phyloP scores from a whole-genome alignment of 2,888 invertebrate genomes.

The Scaptomyza polygonia region DNA sequence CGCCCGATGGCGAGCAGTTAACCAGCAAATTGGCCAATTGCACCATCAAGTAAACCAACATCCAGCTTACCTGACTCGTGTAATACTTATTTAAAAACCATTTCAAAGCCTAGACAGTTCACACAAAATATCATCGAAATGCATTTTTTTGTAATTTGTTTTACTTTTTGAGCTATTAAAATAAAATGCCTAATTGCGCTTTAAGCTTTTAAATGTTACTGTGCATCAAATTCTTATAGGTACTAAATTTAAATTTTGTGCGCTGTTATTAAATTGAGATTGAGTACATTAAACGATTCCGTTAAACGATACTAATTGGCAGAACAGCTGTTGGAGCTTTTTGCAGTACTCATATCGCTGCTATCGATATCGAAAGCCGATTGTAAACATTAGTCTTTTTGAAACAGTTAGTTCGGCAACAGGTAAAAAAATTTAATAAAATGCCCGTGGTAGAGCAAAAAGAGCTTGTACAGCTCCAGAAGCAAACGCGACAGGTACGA shows the following conservation, averaged over 20 bases:
- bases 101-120: conserved; percentile 46
- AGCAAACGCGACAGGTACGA: conserved; percentile 89
- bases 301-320: conserved; percentile 14
- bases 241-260: not conserved
- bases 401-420: conserved; percentile 42
- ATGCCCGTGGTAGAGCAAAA: conserved; percentile 80
- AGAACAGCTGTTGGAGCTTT: conserved; percentile 55
- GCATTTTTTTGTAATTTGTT: conserved; percentile 44
- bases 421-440: conserved; percentile 31
- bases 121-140: conserved; percentile 40
- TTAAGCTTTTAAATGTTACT: too few relatives aligned
- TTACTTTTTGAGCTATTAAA: conserved; percentile 6
- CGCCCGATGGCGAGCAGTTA: conserved; percentile 90
- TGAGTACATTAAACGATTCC: conserved; percentile 17
- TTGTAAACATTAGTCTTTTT: conserved; percentile 24
- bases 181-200: not conserved
- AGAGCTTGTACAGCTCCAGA: conserved; percentile 87
- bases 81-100: conserved; percentile 61
- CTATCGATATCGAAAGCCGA: conserved; percentile 36
- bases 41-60: conserved; percentile 89
- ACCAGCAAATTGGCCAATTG: conserved; percentile 91
- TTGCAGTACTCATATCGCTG: conserved; percentile 10
- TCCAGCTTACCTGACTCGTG: conserved; percentile 68
- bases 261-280: not conserved
- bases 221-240: too few relatives aligned